Base-by-base conservation (phyloP, 2,797 vertebrate genomes). In the Poeciliopsis presidionis region DNA sequence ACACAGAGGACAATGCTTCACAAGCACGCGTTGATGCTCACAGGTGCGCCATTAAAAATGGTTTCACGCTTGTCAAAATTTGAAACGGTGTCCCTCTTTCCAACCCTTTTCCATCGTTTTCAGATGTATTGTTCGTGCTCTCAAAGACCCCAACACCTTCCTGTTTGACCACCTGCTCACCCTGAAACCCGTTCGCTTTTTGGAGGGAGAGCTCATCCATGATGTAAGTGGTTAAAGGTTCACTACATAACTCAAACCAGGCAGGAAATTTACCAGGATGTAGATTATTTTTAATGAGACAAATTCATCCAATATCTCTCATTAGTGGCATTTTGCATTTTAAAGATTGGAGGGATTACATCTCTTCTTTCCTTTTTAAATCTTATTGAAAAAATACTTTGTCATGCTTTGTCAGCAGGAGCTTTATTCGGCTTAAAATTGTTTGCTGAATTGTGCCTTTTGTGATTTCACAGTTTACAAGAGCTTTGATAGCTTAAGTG, bases 141-240 rank as follows among this genome's bases (percentile, higher is more conserved):
- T 99, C 85, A 99, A 99, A 93, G 98, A 99, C 89, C 96, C 97
- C 83, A 99, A 96, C 94, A 97, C 98, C 73, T 99, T 97, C 92
- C 96, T 99, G 74, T 98, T 99, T 82, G 98, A 99, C 93, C 98
- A 99, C 92, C 97, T 99, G 87, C 96, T 99, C 92, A 96, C 97
- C 88, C 95, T 99, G 91, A 99, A 99, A 92, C 98, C 98, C 33
- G 98, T 99, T 67, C 98, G 98, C 90, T 99, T 99, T 94, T 94
- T 99, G 90, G 98, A 99, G 93, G 98, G 98, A 89, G 98, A 99
- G 87, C 98, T 99, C 89, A 99, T 99, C 88, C 98, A 99, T 86
- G 98, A 99, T 78, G 98, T 99, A 94, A 97, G 98, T 97, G 61
- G 12, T 63, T 6, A 65, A 57, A 12, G n/a, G 69, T 7, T 36